Evolutionary conservation across 2,888 invertebrate species (phyloP), one percentile per base, ranked within the genome.

Genomic region (Plebejus melissa): DNA sequence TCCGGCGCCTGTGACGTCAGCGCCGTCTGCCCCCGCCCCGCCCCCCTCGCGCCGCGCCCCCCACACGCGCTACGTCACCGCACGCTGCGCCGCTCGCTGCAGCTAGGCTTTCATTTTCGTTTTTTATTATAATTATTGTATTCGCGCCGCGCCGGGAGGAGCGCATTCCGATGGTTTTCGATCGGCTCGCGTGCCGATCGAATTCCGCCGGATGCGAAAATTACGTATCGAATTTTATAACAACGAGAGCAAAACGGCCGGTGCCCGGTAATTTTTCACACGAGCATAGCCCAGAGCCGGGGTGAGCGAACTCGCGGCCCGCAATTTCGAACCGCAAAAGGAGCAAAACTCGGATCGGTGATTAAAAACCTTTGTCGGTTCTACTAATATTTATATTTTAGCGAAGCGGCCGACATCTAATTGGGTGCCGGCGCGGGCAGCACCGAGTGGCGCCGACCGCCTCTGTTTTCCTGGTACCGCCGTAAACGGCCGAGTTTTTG

Each of bases 371-470:
- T 93, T 93, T 93, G 93, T 93, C 93, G 93, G 93, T 91, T 93
- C 93, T 93, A 93, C 93, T 93, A 93, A 93, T 93, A 93, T 93
- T 93, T 93, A 93, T 93, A 93, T 93, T 92, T 91, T 92, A 89
- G 90, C 91, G 88, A 90, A 89, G 88, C 89, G 91, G 83, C 88
- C 91, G 90, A 91, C 91, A 91, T 93, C 91, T 93, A 93, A 93
- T 93, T 92, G 93, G 92, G 82, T 82, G 87, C 85, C 87, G 87
- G 86, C 87, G 70, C 46, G 90, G 88, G 80, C 79, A 82, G 82
- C 81, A 82, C 87, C 87, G 90, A 88, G 90, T 90, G 87, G 89
- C 90, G 88, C 83, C 86, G 89, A 9, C 86, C 89, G 88, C 90
- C 88, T 91, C 90, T 88, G 90, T 89, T 91, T 92, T 93, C 92